Base-by-base conservation (phyloP, 2,888 invertebrate genomes). In the Heteromurus nitidus region DNA sequence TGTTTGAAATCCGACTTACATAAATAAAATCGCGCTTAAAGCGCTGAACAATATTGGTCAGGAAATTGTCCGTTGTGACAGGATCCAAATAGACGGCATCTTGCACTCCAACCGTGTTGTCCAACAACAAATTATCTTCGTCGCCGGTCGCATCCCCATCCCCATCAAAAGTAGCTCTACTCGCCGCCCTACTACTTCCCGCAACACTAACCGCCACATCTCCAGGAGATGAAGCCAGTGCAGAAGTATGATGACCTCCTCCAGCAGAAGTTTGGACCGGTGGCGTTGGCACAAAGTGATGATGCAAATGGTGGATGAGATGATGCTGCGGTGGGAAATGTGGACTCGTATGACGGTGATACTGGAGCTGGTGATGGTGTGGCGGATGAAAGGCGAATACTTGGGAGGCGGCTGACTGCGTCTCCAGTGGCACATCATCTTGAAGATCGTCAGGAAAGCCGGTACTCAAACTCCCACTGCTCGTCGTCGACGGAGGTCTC, bases 21-120 rank as follows among this genome's bases (percentile, higher is more conserved):
- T 86, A 86, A 44, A 84, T 75, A 72, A 85, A 83, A 62, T 86
- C 86, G 28, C 84, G 69, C 55, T 81, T 68, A 67, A 85, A 86
- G 20, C 86, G 79, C 50, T 81, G 81, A 31, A 84, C 82, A 26
- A 86, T 76, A 70, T 85, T 85, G 26, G 82, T 82, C 53, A 84
- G 62, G 28, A 86, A 70, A 18, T 81, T 84, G 62, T 86, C 84
- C 26, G 81, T 82, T 18, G 85, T 86, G 42, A 86, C 79, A 20
- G 77, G 79, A 55, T 82, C 80, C 68, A 86, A 50, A 22, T 80
- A 80, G n/a, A 82, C 82, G 30, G 83, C 80, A 68, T 86, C 85
- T 50, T 82, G 81, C 7, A 83, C 72, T 28, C 84, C 85, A 20
- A 86, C 83, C 55, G 80, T 83, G 26, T 82, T 80, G 53, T 80